phyloP scores from a whole-genome alignment of 2,113 vertebrate species.

The Gymnobelideus leadbeateri region DNA sequence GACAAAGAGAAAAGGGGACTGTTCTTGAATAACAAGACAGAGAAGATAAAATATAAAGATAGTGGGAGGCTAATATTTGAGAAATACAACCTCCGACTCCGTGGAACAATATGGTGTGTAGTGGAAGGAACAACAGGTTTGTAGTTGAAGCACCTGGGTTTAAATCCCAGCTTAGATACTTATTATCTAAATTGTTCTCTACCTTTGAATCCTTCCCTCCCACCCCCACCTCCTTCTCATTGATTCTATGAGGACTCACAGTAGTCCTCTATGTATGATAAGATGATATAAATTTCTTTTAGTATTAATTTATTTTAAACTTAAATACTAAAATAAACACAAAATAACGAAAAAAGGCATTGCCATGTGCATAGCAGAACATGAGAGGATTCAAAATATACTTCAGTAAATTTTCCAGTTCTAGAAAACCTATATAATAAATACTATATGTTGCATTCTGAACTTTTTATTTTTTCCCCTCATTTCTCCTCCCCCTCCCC shows the following conservation, averaged over 20 bases:
- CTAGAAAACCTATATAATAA: no score
- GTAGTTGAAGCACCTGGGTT: not conserved
- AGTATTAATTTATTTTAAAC: no score
- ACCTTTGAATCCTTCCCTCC: not conserved
- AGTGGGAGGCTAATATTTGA: not conserved
- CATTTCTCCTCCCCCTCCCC: no score
- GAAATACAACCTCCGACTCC: not conserved
- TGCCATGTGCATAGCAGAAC: no score
- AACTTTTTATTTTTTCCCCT: no score
- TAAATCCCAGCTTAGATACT: not conserved
- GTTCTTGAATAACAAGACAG: not conserved
- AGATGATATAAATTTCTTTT: not conserved
- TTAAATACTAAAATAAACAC: no score
- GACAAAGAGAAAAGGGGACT: conserved; percentile 67
- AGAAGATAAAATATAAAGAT: not conserved
- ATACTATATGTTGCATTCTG: no score
- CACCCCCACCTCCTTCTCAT: not conserved
- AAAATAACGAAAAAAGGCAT: no score
- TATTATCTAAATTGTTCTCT: not conserved
- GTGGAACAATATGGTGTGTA: not conserved
- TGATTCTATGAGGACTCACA: not conserved
- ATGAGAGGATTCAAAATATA: no score
- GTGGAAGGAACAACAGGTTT: not conserved
- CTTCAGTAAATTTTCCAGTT: no score
- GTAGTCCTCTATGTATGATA: not conserved